These are phyloP conservation scores for Podarcis siculus DNA, from an alignment of 2,797 vertebrate species.

Conservation along the genomic window DNA sequence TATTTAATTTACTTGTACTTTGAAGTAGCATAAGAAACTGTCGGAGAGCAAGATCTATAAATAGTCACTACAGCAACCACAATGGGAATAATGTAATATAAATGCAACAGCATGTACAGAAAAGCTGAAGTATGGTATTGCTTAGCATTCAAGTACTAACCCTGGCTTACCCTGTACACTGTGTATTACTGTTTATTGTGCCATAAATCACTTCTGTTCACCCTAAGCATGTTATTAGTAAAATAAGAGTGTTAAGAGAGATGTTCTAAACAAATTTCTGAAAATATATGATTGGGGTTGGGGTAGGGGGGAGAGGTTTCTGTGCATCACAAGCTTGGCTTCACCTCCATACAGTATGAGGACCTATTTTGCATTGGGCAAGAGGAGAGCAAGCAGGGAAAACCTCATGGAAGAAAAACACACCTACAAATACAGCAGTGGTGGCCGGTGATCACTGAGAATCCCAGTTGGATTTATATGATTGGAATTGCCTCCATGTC, in stretches of 20 bases:
- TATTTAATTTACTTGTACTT: slow-evolving; percentile 61
- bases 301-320: neutral
- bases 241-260: slow-evolving; percentile 36
- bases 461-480: no score
- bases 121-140: neutral
- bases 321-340: neutral
- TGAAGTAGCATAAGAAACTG: slow-evolving; percentile 49
- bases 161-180: neutral
- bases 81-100: slow-evolving; percentile 14
- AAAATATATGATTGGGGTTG: slow-evolving; percentile 17
- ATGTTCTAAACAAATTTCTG: slow-evolving; percentile 8
- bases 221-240: slow-evolving; percentile 34
- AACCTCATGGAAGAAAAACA: no score
- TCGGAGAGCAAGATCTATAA: slow-evolving; percentile 50
- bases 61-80: neutral
- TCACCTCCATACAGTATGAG: no score
- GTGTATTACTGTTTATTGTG: slow-evolving; percentile 32
- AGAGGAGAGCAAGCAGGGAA: no score
- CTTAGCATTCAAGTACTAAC: neutral
- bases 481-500: no score
- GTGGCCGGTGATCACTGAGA: no score
- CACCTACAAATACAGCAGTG: no score
- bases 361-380: neutral
- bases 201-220: slow-evolving; percentile 36
- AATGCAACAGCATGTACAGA: slow-evolving; percentile 1